Evolutionary conservation across 2,888 invertebrate genomes (phyloP), one percentile per base, ranked within the genome.

Genomic region (Tenthredo distinguenda): DNA sequence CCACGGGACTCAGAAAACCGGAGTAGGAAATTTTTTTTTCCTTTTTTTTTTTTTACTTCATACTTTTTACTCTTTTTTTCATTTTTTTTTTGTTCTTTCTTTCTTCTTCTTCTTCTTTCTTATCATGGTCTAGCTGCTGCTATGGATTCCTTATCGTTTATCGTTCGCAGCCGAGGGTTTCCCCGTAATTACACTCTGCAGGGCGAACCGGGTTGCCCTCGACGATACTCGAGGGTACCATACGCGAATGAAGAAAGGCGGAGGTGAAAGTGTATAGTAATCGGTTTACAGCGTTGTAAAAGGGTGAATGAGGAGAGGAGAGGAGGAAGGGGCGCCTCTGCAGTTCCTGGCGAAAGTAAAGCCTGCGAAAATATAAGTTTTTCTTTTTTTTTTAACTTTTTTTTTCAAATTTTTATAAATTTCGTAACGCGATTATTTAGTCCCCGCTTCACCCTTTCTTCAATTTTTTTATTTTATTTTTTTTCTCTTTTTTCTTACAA

Each of bases 231-330:
- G 4, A 21, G 81, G 81, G 81, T 65, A 31, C 43, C 81, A 81
- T 81, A 81, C 43, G 65, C 26, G 65, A 37, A 37, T 55, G 43
- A 43, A 81, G 62, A 40, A 34, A 62, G 62, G 62, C 6, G 18
- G n/a, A n/a, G 34, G 18, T 21, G 50, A 50, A 12, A 55, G 47
- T 83, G 47, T 83, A 47, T 43, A 68, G 68, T 83, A 83, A 83
- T 83, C 83, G 83, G 15, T 83, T 83, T 83, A 83, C 71, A 55
- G 21, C 83, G 34, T 71, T 71, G 83, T 83, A 83, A 83, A 83
- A 71, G 21, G 15, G 26, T 68, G 65, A 71, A 40, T 62, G 40
- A 81, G 15, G 18, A 26, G 26, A 26, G 26, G 26, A 26, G 26
- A 26, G 26, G 26, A 26, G 26, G 26, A 26, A 26, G 26, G 26